Conservation (phyloP, 2,888 invertebrate genomes). For the Chrysomela aeneicollis region DNA sequence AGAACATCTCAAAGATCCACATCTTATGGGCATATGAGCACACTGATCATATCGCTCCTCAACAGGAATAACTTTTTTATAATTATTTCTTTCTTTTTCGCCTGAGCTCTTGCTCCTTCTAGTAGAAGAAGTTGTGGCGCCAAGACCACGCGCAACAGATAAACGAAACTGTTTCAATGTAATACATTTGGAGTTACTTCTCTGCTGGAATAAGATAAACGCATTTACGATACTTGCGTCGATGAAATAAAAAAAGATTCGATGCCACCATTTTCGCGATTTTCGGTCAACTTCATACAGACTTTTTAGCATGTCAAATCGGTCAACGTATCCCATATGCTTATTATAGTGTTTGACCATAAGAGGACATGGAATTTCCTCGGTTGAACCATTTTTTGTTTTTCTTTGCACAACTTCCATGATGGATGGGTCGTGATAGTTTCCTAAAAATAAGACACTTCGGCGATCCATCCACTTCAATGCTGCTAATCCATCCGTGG, state of each 20-base stretch:
- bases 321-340: conserved; percentile 52
- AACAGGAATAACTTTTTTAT: no score
- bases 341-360: conserved; percentile 46
- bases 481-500: not conserved
- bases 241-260: conserved; percentile 20
- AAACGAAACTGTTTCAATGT: conserved; percentile 13
- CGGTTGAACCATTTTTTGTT: conserved; percentile 42
- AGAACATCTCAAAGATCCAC: not conserved
- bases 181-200: conserved; percentile 3
- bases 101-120: not conserved
- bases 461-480: conserved; percentile 3
- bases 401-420: not conserved
- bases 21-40: no score
- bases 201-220: conserved; percentile 12
- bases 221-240: conserved; percentile 2
- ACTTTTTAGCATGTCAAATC: conserved; percentile 46
- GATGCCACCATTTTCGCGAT: conserved; percentile 50
- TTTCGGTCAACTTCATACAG: conserved; percentile 49
- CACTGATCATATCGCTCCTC: conserved; percentile 6
- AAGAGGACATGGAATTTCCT: conserved; percentile 42
- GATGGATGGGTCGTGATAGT: not conserved
- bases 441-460: conserved; percentile 1
- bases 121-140: not conserved
- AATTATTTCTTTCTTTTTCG: not conserved
- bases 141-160: conserved; percentile 6